These are phyloP conservation scores for Brachypteracias leptosomus DNA, from an alignment of 2,113 vertebrate genomes.

Conservation along the genomic window DNA sequence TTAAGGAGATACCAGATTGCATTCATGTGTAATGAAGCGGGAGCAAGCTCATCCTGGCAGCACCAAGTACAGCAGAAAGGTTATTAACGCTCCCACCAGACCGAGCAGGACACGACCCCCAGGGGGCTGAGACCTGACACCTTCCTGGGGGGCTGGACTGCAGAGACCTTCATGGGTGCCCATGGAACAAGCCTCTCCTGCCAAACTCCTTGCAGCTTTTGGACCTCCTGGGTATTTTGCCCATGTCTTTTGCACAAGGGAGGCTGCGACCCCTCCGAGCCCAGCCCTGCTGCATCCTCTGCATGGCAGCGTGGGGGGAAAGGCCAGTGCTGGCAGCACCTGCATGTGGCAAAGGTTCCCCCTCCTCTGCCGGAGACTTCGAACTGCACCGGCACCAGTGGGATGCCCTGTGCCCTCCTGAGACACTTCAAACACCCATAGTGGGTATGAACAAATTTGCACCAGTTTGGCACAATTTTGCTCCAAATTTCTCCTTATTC, in stretches of 20 bases:
- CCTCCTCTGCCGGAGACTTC: not conserved
- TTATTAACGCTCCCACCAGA: not conserved
- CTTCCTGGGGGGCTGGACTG: not conserved
- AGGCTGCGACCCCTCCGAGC: not conserved
- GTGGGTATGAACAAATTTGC: too few relatives aligned
- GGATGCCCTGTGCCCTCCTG: not conserved
- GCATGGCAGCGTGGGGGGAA: rapidly evolving
- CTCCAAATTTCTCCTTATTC: not conserved
- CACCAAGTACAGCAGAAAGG: not conserved
- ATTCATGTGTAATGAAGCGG: not conserved
- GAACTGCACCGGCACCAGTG: rapidly evolving
- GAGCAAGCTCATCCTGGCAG: not conserved
- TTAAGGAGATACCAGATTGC: not conserved
- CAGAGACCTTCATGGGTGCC: not conserved
- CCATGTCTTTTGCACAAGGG: not conserved
- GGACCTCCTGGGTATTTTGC: not conserved
- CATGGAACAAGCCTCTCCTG: rapidly evolving
- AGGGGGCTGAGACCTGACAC: not conserved
- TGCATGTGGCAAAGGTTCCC: rapidly evolving
- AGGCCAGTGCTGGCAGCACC: not conserved
- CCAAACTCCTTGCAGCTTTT: not conserved
- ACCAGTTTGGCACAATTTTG: not conserved
- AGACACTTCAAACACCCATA: not conserved
- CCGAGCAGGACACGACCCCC: not conserved
- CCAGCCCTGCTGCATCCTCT: not conserved